phyloP scores from a whole-genome alignment of 2,797 vertebrate species.

The Nannoperca obscura region DNA sequence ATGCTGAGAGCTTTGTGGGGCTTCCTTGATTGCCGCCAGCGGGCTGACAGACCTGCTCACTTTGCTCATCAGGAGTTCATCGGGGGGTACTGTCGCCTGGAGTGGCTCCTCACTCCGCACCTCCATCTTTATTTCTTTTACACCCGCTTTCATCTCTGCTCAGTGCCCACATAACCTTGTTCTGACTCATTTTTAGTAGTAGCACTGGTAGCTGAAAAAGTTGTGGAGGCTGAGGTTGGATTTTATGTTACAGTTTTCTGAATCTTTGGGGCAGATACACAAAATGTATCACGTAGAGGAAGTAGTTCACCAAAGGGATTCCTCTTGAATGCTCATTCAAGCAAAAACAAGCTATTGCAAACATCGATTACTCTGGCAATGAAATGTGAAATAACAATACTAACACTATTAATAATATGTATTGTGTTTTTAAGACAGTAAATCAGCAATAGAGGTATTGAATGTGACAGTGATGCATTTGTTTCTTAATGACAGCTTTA shows the following conservation, averaged over 20 bases:
- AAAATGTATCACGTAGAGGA: neutral
- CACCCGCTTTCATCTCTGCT: conserved; percentile 26
- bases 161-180: conserved; percentile 8
- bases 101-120: conserved; percentile 33
- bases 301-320: neutral
- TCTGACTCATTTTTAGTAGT: conserved; percentile 11
- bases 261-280: neutral
- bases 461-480: neutral
- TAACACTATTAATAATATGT: neutral
- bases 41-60: conserved; percentile 62
- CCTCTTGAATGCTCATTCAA: neutral
- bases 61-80: conserved; percentile 60
- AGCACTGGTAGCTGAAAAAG: neutral
- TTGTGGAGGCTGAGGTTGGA: neutral
- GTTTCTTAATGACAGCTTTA: neutral
- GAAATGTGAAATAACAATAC: neutral
- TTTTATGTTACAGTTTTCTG: neutral
- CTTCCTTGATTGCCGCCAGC: conserved; percentile 70
- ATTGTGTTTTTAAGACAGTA: neutral
- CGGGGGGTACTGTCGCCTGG: conserved; percentile 3
- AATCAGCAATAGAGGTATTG: neutral
- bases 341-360: neutral
- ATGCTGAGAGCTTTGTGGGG: conserved; percentile 58
- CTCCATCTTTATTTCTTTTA: conserved; percentile 10
- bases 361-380: neutral